Evolutionary conservation across 2,888 invertebrate genomes (phyloP).

Genomic region (Leucophenga maculata): DNA sequence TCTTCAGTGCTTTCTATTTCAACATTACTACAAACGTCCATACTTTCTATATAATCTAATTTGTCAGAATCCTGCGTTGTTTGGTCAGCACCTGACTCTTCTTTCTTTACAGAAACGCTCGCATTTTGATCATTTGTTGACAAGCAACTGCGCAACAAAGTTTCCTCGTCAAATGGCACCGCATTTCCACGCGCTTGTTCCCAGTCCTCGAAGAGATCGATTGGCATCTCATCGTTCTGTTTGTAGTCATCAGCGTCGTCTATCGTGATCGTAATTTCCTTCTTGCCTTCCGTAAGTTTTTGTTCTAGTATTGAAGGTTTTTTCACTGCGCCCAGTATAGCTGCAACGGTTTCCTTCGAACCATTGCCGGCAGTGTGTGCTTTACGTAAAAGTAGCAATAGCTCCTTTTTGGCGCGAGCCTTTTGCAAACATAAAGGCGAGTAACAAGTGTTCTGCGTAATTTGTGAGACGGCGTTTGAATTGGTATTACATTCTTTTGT

Average conservation of each 20-base stretch:
- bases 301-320: constrained; percentile 82
- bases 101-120: constrained; percentile 48
- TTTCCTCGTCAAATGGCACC: constrained; percentile 68
- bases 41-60: constrained; percentile 65
- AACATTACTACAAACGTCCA: constrained; percentile 70
- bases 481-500: constrained; percentile 79
- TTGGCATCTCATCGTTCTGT: constrained; percentile 60
- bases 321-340: constrained; percentile 73
- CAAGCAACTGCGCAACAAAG: constrained; percentile 53
- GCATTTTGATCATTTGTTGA: constrained; percentile 9
- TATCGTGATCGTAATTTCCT: constrained; percentile 53
- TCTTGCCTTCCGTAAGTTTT: constrained; percentile 77
- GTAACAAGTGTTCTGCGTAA: constrained; percentile 78
- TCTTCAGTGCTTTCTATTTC: constrained; percentile 68
- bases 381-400: constrained; percentile 77
- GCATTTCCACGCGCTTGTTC: constrained; percentile 75
- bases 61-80: constrained; percentile 60
- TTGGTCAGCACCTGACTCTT: constrained; percentile 39
- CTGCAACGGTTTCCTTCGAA: constrained; percentile 71
- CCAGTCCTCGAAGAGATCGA: constrained; percentile 72
- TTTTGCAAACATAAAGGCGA: constrained; percentile 87
- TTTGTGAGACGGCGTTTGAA: constrained; percentile 75
- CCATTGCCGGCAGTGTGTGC: constrained; percentile 76
- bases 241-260: constrained; percentile 66
- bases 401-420: constrained; percentile 79